A percentile compares a stretch with the other conserved stretches of the same genome.
Evolutionary conservation across 2,113 vertebrate genomes (phyloP).

Genomic region (Xyrauchen texanus): DNA sequence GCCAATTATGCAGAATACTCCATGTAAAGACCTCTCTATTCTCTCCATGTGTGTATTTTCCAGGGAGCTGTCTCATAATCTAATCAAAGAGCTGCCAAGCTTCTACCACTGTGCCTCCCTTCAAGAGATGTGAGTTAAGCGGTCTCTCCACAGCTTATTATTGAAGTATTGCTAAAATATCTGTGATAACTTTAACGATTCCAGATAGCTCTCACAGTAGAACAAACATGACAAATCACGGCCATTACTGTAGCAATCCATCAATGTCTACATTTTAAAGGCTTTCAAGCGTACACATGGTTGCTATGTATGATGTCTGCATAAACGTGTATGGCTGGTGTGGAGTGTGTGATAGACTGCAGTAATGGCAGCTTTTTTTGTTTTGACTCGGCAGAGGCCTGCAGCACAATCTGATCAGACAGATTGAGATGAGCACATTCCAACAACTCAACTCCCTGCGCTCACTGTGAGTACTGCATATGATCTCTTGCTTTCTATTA

Average conservation of each 20-base stretch:
- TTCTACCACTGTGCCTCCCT: slow-evolving; percentile 84
- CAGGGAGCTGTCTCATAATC: slow-evolving; percentile 92
- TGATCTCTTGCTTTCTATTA: neutral
- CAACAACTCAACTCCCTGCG: slow-evolving; percentile 83
- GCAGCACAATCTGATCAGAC: slow-evolving; percentile 87
- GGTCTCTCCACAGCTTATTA: neutral
- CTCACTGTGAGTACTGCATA: slow-evolving; percentile 80
- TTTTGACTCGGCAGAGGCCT: slow-evolving; percentile 80
- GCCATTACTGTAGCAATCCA: slow-evolving; percentile 27
- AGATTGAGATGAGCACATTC: slow-evolving; percentile 85
- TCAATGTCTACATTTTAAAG: slow-evolving; percentile 8
- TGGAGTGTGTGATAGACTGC: slow-evolving; percentile 16
- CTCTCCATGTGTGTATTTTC: slow-evolving; percentile 55
- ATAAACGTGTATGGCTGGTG: neutral
- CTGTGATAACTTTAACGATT: neutral
- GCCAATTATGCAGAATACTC: neutral
- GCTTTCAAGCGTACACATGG: neutral
- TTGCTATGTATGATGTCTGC: neutral
- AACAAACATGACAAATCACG: slow-evolving; percentile 22
- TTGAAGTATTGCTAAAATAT: too few relatives aligned
- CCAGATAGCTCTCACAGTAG: neutral
- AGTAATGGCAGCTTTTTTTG: slow-evolving; percentile 35
- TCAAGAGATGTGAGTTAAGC: slow-evolving; percentile 91
- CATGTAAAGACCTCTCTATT: neutral
- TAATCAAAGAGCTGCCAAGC: slow-evolving; percentile 87